Evolutionary conservation across 2,888 invertebrate genomes (phyloP).

Genomic region (Pardosa pseudoannulata): DNA sequence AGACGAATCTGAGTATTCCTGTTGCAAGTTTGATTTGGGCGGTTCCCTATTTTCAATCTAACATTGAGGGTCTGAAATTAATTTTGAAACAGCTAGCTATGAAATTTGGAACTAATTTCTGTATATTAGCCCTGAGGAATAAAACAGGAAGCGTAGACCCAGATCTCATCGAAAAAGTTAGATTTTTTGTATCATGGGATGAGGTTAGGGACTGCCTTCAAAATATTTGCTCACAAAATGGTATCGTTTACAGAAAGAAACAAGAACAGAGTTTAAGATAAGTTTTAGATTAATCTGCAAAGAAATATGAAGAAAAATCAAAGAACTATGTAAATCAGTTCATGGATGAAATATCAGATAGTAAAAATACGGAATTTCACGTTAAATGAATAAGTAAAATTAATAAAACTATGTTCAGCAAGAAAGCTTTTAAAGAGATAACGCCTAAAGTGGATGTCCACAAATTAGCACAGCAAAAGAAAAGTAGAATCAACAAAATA

Average conservation of each 20-base stretch:
- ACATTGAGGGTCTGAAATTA: conserved; percentile 83
- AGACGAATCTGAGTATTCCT: conserved; percentile 96
- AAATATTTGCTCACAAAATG: conserved; percentile 14
- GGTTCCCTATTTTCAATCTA: conserved; percentile 87
- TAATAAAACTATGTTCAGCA: neutral
- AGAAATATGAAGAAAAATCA: no score
- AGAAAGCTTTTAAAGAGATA: conserved; percentile 4
- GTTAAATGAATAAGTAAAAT: neutral
- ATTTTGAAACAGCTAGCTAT: conserved; percentile 91
- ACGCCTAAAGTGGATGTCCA: neutral
- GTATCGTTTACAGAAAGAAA: neutral
- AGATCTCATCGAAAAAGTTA: conserved; percentile 37
- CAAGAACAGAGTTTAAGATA: neutral
- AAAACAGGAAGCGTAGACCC: conserved; percentile 10
- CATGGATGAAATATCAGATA: neutral
- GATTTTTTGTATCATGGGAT: neutral
- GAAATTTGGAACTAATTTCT: conserved; percentile 96
- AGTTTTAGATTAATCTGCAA: no score
- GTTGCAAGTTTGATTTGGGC: conserved; percentile 98
- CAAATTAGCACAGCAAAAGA: no score
- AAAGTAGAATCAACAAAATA: no score
- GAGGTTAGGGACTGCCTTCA: conserved; percentile 1
- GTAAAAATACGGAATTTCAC: neutral
- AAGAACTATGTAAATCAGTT: no score
- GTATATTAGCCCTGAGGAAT: conserved; percentile 81